phyloP scores from a whole-genome alignment of 1,140 invertebrate genomes.

The Leptinotarsa undecemlineata region DNA sequence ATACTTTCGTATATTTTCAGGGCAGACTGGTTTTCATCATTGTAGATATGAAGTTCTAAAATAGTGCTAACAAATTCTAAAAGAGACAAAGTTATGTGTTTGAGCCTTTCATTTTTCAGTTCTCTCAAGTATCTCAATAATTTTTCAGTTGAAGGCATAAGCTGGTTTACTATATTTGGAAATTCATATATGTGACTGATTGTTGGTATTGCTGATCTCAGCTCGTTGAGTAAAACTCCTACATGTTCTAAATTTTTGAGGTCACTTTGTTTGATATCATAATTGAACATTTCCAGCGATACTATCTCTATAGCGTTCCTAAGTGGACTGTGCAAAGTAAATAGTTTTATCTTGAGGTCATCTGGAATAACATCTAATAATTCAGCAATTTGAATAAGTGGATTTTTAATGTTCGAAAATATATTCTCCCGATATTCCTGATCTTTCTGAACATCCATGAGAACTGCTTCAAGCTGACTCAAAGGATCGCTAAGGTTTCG shows the following conservation, averaged over 20 bases:
- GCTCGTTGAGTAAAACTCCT: constrained; percentile 19
- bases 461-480: constrained; percentile 36
- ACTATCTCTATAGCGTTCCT: constrained; percentile 49
- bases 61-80: constrained; percentile 34
- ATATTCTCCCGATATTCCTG: constrained; percentile 39
- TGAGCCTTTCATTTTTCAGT: constrained; percentile 28
- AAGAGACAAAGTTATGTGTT: constrained; percentile 31
- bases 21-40: not conserved
- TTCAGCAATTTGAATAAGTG: constrained; percentile 39
- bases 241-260: constrained; percentile 30
- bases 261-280: constrained; percentile 39
- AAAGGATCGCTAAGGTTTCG: constrained; percentile 42
- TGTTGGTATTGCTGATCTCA: constrained; percentile 13
- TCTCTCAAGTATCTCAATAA: constrained; percentile 21
- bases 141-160: not conserved
- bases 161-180: not conserved
- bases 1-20: not conserved
- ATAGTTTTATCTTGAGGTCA: constrained; percentile 37
- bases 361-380: constrained; percentile 36
- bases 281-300: constrained; percentile 46
- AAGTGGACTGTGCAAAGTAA: constrained; percentile 39
- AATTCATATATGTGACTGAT: constrained; percentile 6
- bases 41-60: not conserved
- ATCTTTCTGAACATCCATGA: constrained; percentile 39
- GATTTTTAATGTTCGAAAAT: constrained; percentile 38